Percentiles rank a stretch among this genome's conserved stretches.
phyloP scores from a whole-genome alignment of 2,888 invertebrate genomes.

The Minunthozetes semirufus region DNA sequence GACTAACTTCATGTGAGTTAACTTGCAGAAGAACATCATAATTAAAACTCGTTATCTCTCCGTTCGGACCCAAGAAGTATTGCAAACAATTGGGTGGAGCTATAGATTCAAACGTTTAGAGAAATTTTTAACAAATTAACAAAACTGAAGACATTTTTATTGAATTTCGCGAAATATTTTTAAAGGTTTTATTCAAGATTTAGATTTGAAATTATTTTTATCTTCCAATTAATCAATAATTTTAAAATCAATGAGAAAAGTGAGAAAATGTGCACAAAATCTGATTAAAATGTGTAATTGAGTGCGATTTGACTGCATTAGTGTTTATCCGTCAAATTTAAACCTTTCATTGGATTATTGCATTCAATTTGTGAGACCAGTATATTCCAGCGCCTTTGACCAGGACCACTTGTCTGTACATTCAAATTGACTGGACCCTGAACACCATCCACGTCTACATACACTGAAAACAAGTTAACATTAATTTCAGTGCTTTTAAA shows the following conservation, averaged over 20 bases:
- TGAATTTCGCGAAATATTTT: too few relatives aligned
- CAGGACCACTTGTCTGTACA: slow-evolving; percentile 39
- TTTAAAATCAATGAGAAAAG: too few relatives aligned
- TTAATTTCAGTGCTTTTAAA: too few relatives aligned
- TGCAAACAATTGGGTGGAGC: slow-evolving; percentile 58
- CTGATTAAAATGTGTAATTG: too few relatives aligned
- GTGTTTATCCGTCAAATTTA: neutral
- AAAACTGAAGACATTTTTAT: too few relatives aligned
- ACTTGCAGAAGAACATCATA: slow-evolving; percentile 55
- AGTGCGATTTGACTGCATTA: neutral
- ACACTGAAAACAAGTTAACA: slow-evolving; percentile 40
- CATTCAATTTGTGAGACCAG: slow-evolving; percentile 41
- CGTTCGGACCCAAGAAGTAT: slow-evolving; percentile 70
- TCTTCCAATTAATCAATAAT: too few relatives aligned
- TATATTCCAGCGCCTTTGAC: slow-evolving; percentile 41
- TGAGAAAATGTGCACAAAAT: too few relatives aligned
- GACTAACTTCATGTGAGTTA: slow-evolving; percentile 5
- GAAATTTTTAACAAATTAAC: neutral
- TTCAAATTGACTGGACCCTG: slow-evolving; percentile 39
- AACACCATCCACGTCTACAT: slow-evolving; percentile 40
- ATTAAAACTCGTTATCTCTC: slow-evolving; percentile 73
- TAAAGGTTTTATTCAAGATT: too few relatives aligned
- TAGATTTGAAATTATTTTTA: too few relatives aligned
- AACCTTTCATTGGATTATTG: slow-evolving; percentile 39
- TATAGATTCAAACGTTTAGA: slow-evolving; percentile 23